Base-by-base conservation (phyloP, 2,888 invertebrate species). In the Cerastis leucographa region DNA sequence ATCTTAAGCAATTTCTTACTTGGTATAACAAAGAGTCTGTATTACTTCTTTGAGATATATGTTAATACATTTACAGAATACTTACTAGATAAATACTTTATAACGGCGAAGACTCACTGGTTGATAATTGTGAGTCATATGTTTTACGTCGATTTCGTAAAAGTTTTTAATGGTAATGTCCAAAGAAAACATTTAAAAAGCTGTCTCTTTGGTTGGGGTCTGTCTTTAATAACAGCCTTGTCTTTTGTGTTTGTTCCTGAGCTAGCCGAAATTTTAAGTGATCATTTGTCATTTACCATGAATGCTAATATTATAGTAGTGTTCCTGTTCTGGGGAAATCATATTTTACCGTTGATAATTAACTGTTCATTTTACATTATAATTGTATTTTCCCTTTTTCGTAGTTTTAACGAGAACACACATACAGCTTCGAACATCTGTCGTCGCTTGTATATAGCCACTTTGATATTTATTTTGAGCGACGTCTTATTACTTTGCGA, bases 381-480 rank as follows among this genome's bases (percentile, higher is more conserved):
- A 12, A 64, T 35, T 54, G 12, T 75, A 64, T 25, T 62, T 75
- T 35, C 51, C 2, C 76, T 75, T 8, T 54, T 11, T 25, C 35
- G 35, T 22, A 75, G 35, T 64, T 17, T 54, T 14, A 64, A 35
- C 5, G 40, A 17, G 14, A 62, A 14, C 0, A 19, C n/a, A 51
- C 29, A 51, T 14, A 44, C n/a, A 17, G 40, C 25, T 40, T 40
- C 72, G 19, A 22, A 40, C 8, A 42, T 35, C 35, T 35, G 35
- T 1, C 35, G 35, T 35, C 35, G 35, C 35, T 35, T 35, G 35
- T 35, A 35, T 42, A 72, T 72, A 17, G 74, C 59, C 2, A 71
- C 74, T 11, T 59, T 74, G 17, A 74, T 74, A 59, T 74, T 74
- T 46, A 22, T 74, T n/a, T 9, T 74, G 22, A 74, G 61, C 8